phyloP scores from a whole-genome alignment of 1,140 invertebrate species.

The Neodiprion virginianus region DNA sequence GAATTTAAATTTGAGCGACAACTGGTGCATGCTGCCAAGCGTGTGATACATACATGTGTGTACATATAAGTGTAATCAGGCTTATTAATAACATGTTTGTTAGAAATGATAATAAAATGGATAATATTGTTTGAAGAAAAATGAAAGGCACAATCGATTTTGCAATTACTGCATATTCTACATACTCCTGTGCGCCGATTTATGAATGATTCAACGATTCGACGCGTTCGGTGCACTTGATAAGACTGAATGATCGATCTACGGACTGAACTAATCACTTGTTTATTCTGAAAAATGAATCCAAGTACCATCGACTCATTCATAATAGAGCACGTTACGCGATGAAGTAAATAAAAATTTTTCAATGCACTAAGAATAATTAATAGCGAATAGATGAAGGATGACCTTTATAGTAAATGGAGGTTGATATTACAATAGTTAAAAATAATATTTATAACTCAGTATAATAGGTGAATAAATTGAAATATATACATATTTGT shows the following conservation, averaged over 20 bases:
- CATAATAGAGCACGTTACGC: too few relatives aligned
- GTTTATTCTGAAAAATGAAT: too few relatives aligned
- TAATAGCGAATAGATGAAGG: neutral
- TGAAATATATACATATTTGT: neutral
- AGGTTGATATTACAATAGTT: neutral
- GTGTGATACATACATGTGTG: neutral
- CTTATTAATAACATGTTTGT: neutral
- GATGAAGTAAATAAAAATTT: too few relatives aligned
- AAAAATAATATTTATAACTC: conserved; percentile 14
- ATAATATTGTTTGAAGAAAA: neutral
- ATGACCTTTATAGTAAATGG: neutral
- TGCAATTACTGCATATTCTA: neutral
- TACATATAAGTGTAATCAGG: neutral
- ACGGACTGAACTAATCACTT: too few relatives aligned
- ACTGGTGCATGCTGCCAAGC: neutral
- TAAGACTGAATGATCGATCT: too few relatives aligned
- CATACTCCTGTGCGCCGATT: neutral
- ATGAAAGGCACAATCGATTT: neutral
- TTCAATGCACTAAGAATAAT: neutral
- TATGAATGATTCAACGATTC: conserved; percentile 11
- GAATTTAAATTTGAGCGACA: conserved; percentile 12
- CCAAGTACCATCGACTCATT: too few relatives aligned
- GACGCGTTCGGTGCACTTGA: neutral
- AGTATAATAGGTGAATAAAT: conserved; percentile 9
- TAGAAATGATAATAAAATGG: neutral